phyloP scores from a whole-genome alignment of 2,113 vertebrate genomes.

The Colius striatus region DNA sequence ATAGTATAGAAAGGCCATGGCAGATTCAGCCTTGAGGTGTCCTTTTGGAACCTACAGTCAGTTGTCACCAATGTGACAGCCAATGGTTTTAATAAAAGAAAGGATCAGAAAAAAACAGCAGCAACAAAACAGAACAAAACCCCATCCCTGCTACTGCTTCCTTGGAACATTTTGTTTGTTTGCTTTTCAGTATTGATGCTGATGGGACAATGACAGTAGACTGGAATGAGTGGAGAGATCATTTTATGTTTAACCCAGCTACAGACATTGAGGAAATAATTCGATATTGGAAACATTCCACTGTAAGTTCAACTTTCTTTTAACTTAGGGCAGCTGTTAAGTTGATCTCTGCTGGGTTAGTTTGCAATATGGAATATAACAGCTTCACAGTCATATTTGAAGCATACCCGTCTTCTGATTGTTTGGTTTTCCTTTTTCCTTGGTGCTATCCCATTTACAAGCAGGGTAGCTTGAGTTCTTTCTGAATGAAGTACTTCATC shows the following conservation, averaged over 20 bases:
- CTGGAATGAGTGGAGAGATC: slow-evolving; percentile 95
- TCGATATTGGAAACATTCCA: slow-evolving; percentile 92
- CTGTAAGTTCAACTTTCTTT: slow-evolving; percentile 76
- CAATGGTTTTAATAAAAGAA: neutral
- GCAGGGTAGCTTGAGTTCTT: neutral
- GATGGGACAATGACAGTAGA: slow-evolving; percentile 94
- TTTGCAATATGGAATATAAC: neutral
- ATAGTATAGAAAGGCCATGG: neutral
- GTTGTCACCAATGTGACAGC: neutral
- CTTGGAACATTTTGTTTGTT: neutral
- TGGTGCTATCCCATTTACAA: neutral
- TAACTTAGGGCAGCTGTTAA: neutral
- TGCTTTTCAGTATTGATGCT: slow-evolving; percentile 86
- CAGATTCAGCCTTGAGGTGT: neutral
- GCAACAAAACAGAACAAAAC: neutral
- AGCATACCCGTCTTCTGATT: neutral
- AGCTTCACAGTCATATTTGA: neutral
- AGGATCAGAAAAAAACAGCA: fast-evolving
- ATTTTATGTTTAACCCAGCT: slow-evolving; percentile 90
- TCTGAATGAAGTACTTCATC: neutral
- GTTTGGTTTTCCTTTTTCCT: neutral
- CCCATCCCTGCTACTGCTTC: neutral
- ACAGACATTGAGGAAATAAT: slow-evolving; percentile 92
- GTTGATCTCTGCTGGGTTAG: neutral
- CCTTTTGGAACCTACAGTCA: neutral